phyloP scores from a whole-genome alignment of 1,140 invertebrate species.

The Bombus polaris region DNA sequence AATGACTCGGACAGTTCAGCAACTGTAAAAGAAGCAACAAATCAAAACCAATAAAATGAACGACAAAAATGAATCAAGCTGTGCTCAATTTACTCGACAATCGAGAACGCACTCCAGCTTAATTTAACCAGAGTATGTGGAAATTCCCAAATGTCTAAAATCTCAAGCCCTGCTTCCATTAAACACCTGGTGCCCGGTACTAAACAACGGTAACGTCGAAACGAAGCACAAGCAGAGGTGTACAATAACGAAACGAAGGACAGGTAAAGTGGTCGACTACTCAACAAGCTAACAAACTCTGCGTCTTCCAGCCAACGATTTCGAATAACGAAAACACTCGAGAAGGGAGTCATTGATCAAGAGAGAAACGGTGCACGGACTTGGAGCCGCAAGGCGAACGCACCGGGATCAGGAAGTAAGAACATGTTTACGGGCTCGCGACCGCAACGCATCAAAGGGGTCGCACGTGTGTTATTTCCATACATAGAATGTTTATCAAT shows the following conservation, averaged over 20 bases:
- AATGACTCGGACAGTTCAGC: background rate
- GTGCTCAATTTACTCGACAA: too few species aligned
- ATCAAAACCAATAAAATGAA: background rate
- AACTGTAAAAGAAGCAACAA: background rate
- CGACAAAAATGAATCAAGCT: background rate
- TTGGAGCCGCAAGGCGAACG: constrained; percentile 10
- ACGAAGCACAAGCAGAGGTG: background rate
- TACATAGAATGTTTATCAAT: constrained; percentile 29
- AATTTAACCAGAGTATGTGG: background rate
- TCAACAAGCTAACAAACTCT: constrained; percentile 31
- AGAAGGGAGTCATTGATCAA: constrained; percentile 38
- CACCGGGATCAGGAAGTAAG: constrained; percentile 38
- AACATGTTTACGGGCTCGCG: constrained; percentile 36
- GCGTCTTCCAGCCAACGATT: constrained; percentile 41
- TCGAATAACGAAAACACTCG: constrained; percentile 42
- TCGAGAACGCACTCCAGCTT: background rate
- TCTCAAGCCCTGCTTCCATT: too few species aligned
- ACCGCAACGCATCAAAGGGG: constrained; percentile 44
- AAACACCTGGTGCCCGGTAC: background rate
- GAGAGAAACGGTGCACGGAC: constrained; percentile 22
- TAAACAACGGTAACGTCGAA: background rate
- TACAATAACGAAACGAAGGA: constrained; percentile 22
- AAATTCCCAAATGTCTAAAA: background rate
- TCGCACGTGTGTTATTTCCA: constrained; percentile 44
- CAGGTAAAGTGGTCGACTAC: constrained; percentile 13